Conservation (phyloP, 2,113 vertebrate species). For the cat (Felis catus) region F.catus_Fca126_mat1.0 CM031414.1:127531501-127532000, state of each 20-base stretch:
- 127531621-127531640: not conserved
- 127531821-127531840: not conserved
- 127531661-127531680: fast-evolving
- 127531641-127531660: not conserved
- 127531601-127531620: not conserved
- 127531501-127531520: not conserved
- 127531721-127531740: not conserved
- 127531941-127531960: not conserved
- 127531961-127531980: not conserved
- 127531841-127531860: no score
- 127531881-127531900: not conserved
- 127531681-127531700: not conserved
- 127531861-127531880: not conserved
- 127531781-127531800: not conserved
- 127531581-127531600: not conserved
- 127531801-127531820: not conserved
- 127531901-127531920: not conserved
- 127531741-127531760: not conserved
- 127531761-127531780: not conserved
- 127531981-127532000: not conserved
- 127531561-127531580: not conserved
- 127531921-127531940: not conserved
- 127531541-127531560: not conserved
- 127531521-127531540: not conserved
- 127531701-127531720: not conserved